phyloP scores from a whole-genome alignment of 64 coral and sea anemone species.

The Stylophora pistillata region DNA sequence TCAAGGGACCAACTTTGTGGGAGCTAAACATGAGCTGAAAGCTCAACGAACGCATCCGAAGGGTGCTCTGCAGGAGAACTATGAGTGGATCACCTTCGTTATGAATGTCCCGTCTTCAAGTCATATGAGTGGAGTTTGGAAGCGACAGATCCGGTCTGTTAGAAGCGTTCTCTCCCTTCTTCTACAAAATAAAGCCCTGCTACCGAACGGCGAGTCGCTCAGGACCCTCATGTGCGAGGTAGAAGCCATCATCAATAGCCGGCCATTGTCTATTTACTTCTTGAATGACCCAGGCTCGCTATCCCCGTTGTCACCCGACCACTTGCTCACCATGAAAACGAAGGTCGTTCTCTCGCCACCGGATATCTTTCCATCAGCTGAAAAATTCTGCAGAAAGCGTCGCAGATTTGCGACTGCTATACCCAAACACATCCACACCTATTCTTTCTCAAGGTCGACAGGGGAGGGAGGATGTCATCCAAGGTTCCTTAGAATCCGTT shows the following conservation, averaged over 20 bases:
- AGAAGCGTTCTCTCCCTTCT: not conserved
- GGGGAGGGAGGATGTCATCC: too few species aligned
- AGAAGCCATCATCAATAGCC: not conserved
- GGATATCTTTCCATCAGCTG: too few species aligned
- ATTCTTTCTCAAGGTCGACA: too few species aligned
- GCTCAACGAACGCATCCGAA: not conserved
- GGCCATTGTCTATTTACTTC: not conserved
- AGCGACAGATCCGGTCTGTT: not conserved
- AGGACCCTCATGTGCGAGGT: not conserved
- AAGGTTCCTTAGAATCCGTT: too few species aligned
- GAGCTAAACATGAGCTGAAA: slow-evolving; percentile 15
- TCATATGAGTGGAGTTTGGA: not conserved
- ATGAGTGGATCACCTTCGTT: too few species aligned
- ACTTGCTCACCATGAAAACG: slow-evolving; percentile 4
- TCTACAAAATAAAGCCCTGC: not conserved
- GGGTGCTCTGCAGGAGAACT: not conserved
- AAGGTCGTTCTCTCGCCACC: not conserved
- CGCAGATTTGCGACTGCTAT: too few species aligned
- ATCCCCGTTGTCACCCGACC: not conserved
- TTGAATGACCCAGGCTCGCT: not conserved
- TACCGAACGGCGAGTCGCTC: too few species aligned
- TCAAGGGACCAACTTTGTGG: too few species aligned
- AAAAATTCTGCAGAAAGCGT: too few species aligned
- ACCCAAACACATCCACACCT: too few species aligned
- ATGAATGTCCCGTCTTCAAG: not conserved